A percentile compares a stretch with the other conserved stretches of the same genome.
These are phyloP conservation scores for Condylura cristata DNA, from an alignment of 2,113 vertebrate genomes.

Conservation along the genomic window DNA sequence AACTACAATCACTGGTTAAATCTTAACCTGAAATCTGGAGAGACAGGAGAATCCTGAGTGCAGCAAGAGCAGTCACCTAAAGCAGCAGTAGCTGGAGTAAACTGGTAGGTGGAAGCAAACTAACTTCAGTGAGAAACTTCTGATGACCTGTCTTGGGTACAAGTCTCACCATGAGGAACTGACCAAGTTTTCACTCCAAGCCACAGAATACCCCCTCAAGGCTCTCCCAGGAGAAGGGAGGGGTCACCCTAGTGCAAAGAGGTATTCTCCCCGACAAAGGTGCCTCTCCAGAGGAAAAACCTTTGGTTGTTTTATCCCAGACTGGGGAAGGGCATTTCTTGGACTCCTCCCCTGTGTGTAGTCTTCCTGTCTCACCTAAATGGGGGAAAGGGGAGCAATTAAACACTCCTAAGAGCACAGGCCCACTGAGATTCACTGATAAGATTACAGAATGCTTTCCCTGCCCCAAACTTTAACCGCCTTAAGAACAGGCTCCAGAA, in stretches of 20 bases:
- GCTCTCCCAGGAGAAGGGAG: background rate
- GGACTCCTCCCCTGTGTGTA: background rate
- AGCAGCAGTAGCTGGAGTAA: background rate
- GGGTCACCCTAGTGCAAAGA: background rate
- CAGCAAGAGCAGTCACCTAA: background rate
- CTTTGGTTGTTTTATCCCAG: background rate
- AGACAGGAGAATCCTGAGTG: background rate
- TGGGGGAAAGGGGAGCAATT: rapidly evolving
- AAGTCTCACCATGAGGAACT: background rate
- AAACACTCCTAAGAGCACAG: background rate
- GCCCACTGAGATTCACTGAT: background rate
- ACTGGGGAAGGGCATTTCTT: background rate
- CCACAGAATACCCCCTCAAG: background rate
- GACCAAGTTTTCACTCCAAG: background rate
- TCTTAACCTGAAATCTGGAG: background rate
- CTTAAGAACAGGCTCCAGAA: background rate
- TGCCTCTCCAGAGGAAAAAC: background rate
- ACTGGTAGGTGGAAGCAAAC: background rate
- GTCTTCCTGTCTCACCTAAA: background rate
- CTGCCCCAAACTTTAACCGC: background rate
- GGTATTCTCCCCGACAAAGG: background rate
- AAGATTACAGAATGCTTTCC: background rate
- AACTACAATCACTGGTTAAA: background rate
- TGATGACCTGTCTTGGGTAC: background rate
- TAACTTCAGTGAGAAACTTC: background rate